These are phyloP conservation scores for Paracanthobrama guichenoti DNA, from an alignment of 2,113 vertebrate species.

Conservation along the genomic window DNA sequence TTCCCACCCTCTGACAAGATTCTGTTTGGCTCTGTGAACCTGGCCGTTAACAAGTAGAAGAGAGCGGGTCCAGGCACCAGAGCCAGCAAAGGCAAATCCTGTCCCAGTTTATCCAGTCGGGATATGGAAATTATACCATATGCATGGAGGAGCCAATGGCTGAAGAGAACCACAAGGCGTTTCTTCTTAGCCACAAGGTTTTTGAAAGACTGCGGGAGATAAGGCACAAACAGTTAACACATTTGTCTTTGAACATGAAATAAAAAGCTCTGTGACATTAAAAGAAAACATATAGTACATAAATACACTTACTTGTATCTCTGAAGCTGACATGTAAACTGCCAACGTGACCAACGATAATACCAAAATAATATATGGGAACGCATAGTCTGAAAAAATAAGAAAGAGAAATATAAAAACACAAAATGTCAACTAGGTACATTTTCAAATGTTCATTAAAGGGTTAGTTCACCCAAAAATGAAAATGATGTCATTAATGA, in stretches of 20 bases:
- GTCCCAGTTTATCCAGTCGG: constrained; percentile 88
- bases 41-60: constrained; percentile 92
- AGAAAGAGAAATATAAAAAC: constrained; percentile 2
- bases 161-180: constrained; percentile 92
- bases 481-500: too few relatives aligned
- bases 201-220: constrained; percentile 84
- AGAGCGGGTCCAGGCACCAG: constrained; percentile 92
- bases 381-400: constrained; percentile 88
- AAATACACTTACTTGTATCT: constrained; percentile 87
- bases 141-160: constrained; percentile 97
- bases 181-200: constrained; percentile 94
- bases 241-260: background rate
- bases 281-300: background rate
- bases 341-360: constrained; percentile 92
- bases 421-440: background rate
- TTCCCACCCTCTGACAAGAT: constrained; percentile 92
- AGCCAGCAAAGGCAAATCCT: constrained; percentile 89
- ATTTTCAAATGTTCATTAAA: background rate
- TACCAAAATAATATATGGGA: constrained; percentile 95
- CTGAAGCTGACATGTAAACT: constrained; percentile 96
- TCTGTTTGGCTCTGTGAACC: constrained; percentile 92
- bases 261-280: background rate
- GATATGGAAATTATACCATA: constrained; percentile 98
- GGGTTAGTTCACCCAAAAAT: too few relatives aligned
- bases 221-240: background rate